Conservation (phyloP, 2,888 invertebrate genomes). For the Dyspetes luteomarginatus region DNA sequence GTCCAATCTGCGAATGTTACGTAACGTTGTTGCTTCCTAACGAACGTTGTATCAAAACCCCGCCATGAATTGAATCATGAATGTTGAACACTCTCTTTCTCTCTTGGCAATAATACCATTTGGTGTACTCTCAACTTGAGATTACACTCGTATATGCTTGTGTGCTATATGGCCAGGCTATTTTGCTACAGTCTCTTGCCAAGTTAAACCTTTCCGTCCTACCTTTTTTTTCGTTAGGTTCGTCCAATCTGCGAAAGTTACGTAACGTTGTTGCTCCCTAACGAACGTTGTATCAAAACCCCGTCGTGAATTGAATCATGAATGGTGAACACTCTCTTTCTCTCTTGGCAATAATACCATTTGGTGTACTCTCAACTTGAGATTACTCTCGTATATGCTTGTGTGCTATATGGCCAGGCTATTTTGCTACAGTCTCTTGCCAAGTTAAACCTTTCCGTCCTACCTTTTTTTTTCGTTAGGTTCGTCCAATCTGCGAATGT, state of each 20-base stretch:
- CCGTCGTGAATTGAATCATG: slow-evolving; percentile 28
- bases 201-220: neutral
- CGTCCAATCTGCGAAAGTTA: slow-evolving; percentile 43
- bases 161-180: neutral
- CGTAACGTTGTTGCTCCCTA: slow-evolving; percentile 41
- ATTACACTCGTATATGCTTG: slow-evolving; percentile 31
- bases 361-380: neutral
- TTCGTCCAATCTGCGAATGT: slow-evolving; percentile 39
- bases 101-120: neutral
- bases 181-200: neutral
- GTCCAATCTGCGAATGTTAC: slow-evolving; percentile 45
- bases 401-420: neutral
- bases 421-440: neutral
- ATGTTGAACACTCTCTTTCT: no score
- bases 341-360: neutral
- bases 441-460: neutral
- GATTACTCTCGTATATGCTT: slow-evolving; percentile 32
- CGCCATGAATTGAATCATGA: neutral
- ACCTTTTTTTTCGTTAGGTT: neutral
- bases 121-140: neutral
- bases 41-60: slow-evolving; percentile 36
- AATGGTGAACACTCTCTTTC: slow-evolving; percentile 11
- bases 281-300: slow-evolving; percentile 39
- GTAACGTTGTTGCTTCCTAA: slow-evolving; percentile 44
- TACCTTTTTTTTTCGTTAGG: neutral